Evolutionary conservation across 1,140 invertebrate species (phyloP), one percentile per base, ranked within the genome.

Genomic region (Panagrolaimus sp.): DNA sequence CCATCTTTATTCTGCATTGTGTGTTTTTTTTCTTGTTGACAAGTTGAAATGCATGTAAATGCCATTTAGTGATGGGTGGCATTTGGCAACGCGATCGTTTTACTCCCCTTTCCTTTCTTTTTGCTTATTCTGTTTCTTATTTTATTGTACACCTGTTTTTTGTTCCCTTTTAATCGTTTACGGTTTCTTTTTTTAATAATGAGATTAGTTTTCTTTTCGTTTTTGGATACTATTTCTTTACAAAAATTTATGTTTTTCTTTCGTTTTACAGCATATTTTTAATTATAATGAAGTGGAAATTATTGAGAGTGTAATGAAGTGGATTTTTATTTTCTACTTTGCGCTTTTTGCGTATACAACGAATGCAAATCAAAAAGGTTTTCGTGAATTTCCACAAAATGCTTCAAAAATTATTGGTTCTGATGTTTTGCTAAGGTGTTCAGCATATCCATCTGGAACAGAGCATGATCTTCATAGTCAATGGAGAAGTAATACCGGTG

Each of bases 401-500:
- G 48, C 67, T 45, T 72, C 74, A 20, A 51, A 65, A 4, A 16
- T 71, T 11, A 66, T 75, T 25, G 74, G 74, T 44, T 38, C 69
- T 11, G 45, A 65, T 69, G 46, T 75, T 23, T 23, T 64, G 2
- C 65, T 75, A 16, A 16, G 65, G 5, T 75, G 74, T 47, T 65
- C 74, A 25, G 74, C 65, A 23, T 67, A 71, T 38, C 23, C 62
- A 9, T 43, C 66, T 14, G 64, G 45, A 27, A n/a, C 63, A 43
- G 65, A 71, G 44, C 25, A 44, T 31, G 71, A 67, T 27, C 61
- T 63, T 9, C 68, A 71, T 42, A 79, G 66, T 47, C 74, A 76
- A 48, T 76, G 75, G 75, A 27, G 69, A 13, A 75, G 53, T 11
- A 76, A 75, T 43, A 63, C 25, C 9, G 62, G 73, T 31, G 66